These are phyloP conservation scores for Parambassis ranga DNA, from an alignment of 2,797 vertebrate species.

Conservation along the genomic window DNA sequence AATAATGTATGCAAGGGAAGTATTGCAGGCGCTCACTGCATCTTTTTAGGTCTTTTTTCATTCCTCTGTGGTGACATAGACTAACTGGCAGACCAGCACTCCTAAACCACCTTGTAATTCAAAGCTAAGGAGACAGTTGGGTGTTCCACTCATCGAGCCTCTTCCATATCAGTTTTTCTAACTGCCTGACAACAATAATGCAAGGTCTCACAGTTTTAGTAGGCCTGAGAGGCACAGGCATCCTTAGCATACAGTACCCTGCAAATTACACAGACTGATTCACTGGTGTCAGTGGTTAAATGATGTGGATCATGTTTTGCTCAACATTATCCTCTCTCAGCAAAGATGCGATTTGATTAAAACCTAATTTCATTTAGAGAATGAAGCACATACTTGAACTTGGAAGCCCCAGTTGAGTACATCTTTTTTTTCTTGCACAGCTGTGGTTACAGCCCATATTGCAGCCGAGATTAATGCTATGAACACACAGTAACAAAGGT, in stretches of 20 bases:
- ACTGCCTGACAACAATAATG: neutral
- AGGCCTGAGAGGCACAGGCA: neutral
- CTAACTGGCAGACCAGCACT: slow-evolving; percentile 59
- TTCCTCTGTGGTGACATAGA: slow-evolving; percentile 42
- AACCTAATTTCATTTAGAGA: slow-evolving; percentile 37
- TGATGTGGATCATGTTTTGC: neutral
- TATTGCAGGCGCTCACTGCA: slow-evolving; percentile 49
- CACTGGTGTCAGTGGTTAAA: slow-evolving; percentile 1
- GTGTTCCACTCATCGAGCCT: slow-evolving; percentile 42
- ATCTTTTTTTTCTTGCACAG: slow-evolving; percentile 28
- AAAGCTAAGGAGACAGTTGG: slow-evolving; percentile 48
- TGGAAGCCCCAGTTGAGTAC: slow-evolving; percentile 11
- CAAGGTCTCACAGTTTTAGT: slow-evolving; percentile 1
- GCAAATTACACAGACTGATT: neutral
- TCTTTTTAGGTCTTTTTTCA: slow-evolving; percentile 31
- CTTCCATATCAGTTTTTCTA: slow-evolving; percentile 9
- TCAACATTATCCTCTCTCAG: neutral
- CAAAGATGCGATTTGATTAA: slow-evolving; percentile 23
- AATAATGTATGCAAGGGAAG: slow-evolving; percentile 65
- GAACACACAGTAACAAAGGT: slow-evolving; percentile 32
- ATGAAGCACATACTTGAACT: slow-evolving; percentile 32
- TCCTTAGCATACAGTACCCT: neutral
- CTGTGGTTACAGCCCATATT: slow-evolving; percentile 31
- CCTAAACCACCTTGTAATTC: slow-evolving; percentile 30
- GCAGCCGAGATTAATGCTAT: slow-evolving; percentile 44